Evolutionary conservation across 2,113 vertebrate species (phyloP), one percentile per base, ranked within the genome.

Genomic region (Zosterops lateralis): DNA sequence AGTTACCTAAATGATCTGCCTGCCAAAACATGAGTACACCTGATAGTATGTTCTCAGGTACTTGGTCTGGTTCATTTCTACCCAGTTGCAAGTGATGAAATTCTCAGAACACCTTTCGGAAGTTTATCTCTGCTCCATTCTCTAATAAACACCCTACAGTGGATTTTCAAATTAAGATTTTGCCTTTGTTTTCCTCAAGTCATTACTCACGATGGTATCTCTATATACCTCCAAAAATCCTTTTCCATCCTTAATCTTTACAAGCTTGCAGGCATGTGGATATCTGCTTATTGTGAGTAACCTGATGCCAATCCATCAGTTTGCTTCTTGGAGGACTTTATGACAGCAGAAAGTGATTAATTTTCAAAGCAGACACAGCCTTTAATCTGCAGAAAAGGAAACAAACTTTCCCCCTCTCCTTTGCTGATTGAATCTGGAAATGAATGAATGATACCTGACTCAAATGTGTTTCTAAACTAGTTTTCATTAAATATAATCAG

Each of bases 361-460:
- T 91, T 95, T 94, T 94, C 89, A 83, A 96, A 93, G 89, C 76
- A 94, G 92, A 86, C 14, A 1, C 80, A 72, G 76, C 84, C 90
- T 90, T 94, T 96, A 94, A 96, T 93, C 95, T 94, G 73, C 72
- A 84, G 94, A 84, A 96, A 89, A 65, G 77, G 80, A 94, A 96
- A 91, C 90, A 95, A 93, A 94, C 86, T 96, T 96, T 89, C 36
- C 72, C 20, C 61, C 0, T 1, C 86, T 95, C 50, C 92, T 87
- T 87, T 84, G 73, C 83, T 94, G 95, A 96, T 95, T 96, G 86
- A 95, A 92, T 96, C 86, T 92, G 86, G 90, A 94, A 93, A 74
- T 80, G 72, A 86, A 76, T 94, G 96, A 92, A 92, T 67, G 92
- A 89, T 90, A 84, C 77, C 68, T 1, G 1, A 87, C 89, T 68